Percentiles rank a stretch among this genome's conserved stretches.
phyloP scores from a whole-genome alignment of 2,113 vertebrate species.

The Trachemys scripta region DNA sequence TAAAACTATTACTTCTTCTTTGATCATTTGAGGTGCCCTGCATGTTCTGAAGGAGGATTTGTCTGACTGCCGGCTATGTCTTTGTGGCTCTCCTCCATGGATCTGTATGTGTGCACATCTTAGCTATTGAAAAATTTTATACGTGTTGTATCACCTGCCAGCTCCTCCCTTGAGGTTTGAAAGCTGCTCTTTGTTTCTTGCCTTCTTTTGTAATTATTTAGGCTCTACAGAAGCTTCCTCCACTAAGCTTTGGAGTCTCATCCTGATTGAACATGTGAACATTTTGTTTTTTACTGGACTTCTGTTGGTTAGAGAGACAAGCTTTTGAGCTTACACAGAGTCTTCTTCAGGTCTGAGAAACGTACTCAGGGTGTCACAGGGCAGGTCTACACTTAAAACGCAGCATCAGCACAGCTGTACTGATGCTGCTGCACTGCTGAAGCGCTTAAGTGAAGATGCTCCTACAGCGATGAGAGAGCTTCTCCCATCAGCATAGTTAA shows the following conservation, averaged over 20 bases:
- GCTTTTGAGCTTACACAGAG: too few species aligned
- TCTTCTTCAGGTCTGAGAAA: too few species aligned
- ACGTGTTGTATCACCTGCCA: accelerated
- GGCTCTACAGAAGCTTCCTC: background rate
- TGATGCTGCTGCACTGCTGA: too few species aligned
- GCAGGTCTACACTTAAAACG: too few species aligned
- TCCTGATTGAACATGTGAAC: background rate
- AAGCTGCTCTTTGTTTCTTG: accelerated
- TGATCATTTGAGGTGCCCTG: background rate
- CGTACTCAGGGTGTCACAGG: too few species aligned
- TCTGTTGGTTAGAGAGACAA: background rate
- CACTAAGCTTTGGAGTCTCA: background rate
- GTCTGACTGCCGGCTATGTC: background rate
- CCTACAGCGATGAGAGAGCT: too few species aligned
- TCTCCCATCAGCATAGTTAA: too few species aligned
- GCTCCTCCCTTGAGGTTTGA: background rate
- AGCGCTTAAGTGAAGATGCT: too few species aligned
- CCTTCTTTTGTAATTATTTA: background rate
- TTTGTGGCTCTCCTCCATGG: background rate
- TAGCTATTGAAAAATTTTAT: accelerated
- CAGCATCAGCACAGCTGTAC: too few species aligned
- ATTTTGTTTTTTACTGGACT: accelerated
- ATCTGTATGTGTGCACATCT: accelerated
- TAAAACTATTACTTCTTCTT: background rate
- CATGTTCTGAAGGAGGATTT: background rate